phyloP scores from a whole-genome alignment of 2,888 invertebrate species.

The Athalia rosae region DNA sequence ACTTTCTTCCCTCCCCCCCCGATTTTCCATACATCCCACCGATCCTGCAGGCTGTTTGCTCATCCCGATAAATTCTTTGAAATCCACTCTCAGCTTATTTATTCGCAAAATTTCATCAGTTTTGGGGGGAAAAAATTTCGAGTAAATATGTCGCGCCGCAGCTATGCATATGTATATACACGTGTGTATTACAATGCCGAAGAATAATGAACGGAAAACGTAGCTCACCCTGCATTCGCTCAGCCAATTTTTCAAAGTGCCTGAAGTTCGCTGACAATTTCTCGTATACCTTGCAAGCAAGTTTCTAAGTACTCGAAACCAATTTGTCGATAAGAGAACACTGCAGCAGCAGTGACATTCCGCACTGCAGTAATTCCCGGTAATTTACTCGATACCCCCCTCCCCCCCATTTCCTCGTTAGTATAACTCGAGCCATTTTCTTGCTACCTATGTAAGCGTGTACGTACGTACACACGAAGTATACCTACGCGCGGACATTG shows the following conservation, averaged over 20 bases:
- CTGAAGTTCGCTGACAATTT: slow-evolving; percentile 8
- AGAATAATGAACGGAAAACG: neutral
- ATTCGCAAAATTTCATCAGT: no score
- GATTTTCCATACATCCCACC: no score
- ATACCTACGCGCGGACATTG: slow-evolving; percentile 8
- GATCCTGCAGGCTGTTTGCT: no score
- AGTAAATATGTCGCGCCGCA: no score
- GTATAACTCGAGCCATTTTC: neutral
- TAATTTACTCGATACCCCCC: slow-evolving; percentile 22
- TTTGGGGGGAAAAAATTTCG: no score
- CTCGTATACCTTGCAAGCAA: slow-evolving; percentile 1
- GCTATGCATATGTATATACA: no score
- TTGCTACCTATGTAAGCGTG: no score
- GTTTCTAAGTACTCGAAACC: slow-evolving; percentile 21
- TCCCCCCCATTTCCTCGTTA: slow-evolving; percentile 6
- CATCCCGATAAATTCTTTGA: no score
- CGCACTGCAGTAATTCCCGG: slow-evolving; percentile 6
- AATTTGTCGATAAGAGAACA: slow-evolving; percentile 35
- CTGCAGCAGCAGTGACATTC: slow-evolving; percentile 23
- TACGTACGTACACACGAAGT: neutral
- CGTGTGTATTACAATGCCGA: no score
- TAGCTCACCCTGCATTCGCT: neutral
- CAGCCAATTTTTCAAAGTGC: neutral
- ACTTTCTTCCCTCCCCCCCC: no score
- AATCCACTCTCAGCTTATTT: no score